Evolutionary conservation across 2,113 vertebrate genomes (phyloP).

Genomic region (Jaculus jaculus): DNA sequence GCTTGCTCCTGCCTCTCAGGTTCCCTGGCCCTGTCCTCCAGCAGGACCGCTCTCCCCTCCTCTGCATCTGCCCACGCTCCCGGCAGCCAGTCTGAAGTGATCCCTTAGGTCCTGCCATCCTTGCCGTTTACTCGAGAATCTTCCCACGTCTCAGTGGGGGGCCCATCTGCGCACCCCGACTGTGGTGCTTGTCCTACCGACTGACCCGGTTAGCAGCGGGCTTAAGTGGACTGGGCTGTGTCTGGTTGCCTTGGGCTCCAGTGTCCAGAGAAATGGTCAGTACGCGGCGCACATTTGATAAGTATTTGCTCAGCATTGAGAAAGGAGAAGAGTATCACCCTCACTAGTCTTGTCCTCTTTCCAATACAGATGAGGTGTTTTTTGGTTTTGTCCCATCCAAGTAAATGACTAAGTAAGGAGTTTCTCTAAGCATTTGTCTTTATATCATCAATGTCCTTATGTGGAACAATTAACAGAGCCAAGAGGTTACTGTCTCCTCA

Average conservation of each 20-base stretch:
- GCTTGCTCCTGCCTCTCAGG: not conserved
- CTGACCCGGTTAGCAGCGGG: not conserved
- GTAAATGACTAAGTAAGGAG: constrained; percentile 67
- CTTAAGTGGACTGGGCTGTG: not conserved
- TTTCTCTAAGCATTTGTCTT: constrained; percentile 64
- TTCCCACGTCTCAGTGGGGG: not conserved
- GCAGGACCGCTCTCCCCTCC: not conserved
- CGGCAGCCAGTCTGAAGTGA: not conserved
- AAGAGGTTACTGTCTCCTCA: constrained; percentile 73
- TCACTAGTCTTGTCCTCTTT: constrained; percentile 71
- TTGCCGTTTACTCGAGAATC: not conserved
- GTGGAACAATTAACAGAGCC: constrained; percentile 74
- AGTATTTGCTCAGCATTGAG: constrained; percentile 74
- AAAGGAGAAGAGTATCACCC: constrained; percentile 78
- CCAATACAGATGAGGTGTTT: constrained; percentile 53
- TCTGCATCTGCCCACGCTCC: not conserved
- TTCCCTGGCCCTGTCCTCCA: too few relatives aligned
- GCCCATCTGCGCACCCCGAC: not conserved
- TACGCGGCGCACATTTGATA: constrained; percentile 63
- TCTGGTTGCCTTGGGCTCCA: not conserved
- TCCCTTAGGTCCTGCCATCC: not conserved
- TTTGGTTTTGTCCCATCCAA: not conserved
- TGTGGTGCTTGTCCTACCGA: not conserved
- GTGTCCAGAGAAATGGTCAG: not conserved
- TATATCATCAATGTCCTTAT: constrained; percentile 76